These are phyloP conservation scores for Globia sparganii DNA, from an alignment of 2,888 invertebrate genomes.

Conservation along the genomic window DNA sequence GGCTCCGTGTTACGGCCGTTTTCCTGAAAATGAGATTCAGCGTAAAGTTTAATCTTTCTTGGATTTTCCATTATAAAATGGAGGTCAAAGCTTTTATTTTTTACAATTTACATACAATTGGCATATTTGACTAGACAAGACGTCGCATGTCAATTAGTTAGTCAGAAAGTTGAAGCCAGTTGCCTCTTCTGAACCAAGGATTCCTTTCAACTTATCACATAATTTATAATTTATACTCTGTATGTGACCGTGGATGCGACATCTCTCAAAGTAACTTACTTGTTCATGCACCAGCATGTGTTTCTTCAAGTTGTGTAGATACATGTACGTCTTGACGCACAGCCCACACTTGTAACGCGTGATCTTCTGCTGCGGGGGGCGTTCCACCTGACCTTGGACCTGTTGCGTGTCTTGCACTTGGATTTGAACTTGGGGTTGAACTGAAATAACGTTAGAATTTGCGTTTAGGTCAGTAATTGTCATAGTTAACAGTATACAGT, in stretches of 20 bases:
- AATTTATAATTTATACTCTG: not conserved
- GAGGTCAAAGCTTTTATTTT: not conserved
- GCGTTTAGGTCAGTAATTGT: not conserved
- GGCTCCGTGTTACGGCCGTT: constrained; percentile 50
- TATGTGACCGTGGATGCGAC: not conserved
- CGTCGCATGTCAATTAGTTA: not conserved
- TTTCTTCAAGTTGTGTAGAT: constrained; percentile 87
- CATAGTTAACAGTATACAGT: too few species aligned
- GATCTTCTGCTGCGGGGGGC: constrained; percentile 69
- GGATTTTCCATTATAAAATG: not conserved
- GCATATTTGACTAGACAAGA: not conserved
- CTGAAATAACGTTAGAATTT: constrained; percentile 9
- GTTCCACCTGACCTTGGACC: constrained; percentile 54
- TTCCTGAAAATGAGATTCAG: constrained; percentile 40
- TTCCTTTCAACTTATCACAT: not conserved
- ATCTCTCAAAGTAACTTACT: constrained; percentile 24
- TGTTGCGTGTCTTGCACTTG: constrained; percentile 63
- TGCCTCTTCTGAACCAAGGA: not conserved
- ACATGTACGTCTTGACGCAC: constrained; percentile 88
- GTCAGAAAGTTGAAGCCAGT: not conserved
- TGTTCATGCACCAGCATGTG: constrained; percentile 86
- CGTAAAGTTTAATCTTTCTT: not conserved
- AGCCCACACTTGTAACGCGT: constrained; percentile 83
- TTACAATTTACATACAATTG: not conserved
- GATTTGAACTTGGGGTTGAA: constrained; percentile 59